Evolutionary conservation across 2,113 vertebrate species (phyloP).

Genomic region (Hemibagrus wyckioides): DNA sequence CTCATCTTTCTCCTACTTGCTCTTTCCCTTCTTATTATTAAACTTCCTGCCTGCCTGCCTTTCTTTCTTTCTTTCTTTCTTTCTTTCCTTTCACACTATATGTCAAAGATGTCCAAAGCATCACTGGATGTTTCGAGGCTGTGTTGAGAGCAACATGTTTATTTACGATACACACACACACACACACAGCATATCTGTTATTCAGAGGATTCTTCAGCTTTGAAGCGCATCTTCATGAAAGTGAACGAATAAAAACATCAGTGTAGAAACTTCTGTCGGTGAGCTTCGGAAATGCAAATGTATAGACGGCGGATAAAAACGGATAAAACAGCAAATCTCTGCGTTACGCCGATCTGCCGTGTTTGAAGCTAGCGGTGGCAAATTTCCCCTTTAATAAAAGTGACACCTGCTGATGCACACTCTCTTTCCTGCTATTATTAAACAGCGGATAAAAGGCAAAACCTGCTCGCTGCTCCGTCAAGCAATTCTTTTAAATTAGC

Average conservation of each 20-base stretch:
- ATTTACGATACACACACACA: neutral
- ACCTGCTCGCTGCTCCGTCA: conserved; percentile 17
- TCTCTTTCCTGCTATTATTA: conserved; percentile 29
- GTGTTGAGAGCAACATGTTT: neutral
- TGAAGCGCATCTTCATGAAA: conserved; percentile 25
- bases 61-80: neutral
- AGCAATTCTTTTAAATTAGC: conserved; percentile 34
- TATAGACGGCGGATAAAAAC: neutral
- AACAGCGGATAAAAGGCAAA: conserved; percentile 41
- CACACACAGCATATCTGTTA: neutral
- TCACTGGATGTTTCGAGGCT: neutral
- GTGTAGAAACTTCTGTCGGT: neutral
- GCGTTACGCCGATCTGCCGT: neutral
- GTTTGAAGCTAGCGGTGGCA: conserved; percentile 16
- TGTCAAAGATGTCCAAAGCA: neutral
- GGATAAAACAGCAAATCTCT: conserved; percentile 31
- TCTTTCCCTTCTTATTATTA: neutral
- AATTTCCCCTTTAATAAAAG: conserved; percentile 19
- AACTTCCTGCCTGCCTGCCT: neutral
- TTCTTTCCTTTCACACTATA: neutral
- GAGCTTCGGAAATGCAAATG: conserved; percentile 43
- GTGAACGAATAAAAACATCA: neutral
- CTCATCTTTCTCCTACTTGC: neutral
- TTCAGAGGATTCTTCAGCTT: conserved; percentile 15
- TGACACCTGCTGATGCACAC: conserved; percentile 25